A percentile compares a stretch with the other conserved stretches of the same genome.
These are phyloP conservation scores for Rhyacichthys aspro DNA, from an alignment of 2,797 vertebrate genomes.

Conservation along the genomic window DNA sequence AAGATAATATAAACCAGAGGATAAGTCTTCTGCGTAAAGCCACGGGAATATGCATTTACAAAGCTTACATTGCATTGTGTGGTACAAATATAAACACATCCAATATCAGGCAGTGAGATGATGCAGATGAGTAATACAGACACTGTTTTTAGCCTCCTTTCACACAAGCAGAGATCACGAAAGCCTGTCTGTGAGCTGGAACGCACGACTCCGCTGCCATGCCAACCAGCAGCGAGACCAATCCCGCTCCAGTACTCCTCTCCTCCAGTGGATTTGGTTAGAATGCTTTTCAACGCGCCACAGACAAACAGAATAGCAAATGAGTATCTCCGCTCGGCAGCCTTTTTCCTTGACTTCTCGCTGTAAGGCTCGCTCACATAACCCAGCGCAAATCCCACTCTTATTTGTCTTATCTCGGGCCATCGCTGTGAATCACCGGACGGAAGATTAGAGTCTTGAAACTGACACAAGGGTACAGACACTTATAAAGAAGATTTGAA, in stretches of 20 bases:
- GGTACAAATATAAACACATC: slow-evolving; percentile 41
- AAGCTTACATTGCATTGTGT: slow-evolving; percentile 19
- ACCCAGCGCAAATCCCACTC: slow-evolving; percentile 32
- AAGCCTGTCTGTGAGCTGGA: slow-evolving; percentile 49
- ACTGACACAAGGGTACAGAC: slow-evolving; percentile 12
- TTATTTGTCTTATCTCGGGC: slow-evolving; percentile 42
- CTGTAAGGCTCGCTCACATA: slow-evolving; percentile 46
- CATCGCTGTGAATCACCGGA: slow-evolving; percentile 36
- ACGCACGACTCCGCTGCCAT: slow-evolving; percentile 71
- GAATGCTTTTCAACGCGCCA: slow-evolving; percentile 66
- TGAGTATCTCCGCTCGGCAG: slow-evolving; percentile 60
- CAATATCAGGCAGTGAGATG: slow-evolving; percentile 25
- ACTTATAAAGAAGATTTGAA: not conserved
- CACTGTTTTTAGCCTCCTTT: slow-evolving; percentile 22
- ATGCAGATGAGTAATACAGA: slow-evolving; percentile 50
- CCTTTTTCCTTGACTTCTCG: slow-evolving; percentile 43
- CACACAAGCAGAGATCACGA: slow-evolving; percentile 26
- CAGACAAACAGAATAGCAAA: slow-evolving; percentile 76
- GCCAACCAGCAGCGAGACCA: slow-evolving; percentile 65
- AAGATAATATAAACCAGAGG: not conserved
- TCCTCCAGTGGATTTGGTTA: slow-evolving; percentile 66
- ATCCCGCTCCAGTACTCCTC: slow-evolving; percentile 58
- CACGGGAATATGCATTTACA: slow-evolving; percentile 24
- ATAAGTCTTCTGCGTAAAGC: not conserved
- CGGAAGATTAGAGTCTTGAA: slow-evolving; percentile 27